Evolutionary conservation across 2,888 invertebrate genomes (phyloP), one percentile per base, ranked within the genome.

Genomic region (Deladenus siricidicola): DNA sequence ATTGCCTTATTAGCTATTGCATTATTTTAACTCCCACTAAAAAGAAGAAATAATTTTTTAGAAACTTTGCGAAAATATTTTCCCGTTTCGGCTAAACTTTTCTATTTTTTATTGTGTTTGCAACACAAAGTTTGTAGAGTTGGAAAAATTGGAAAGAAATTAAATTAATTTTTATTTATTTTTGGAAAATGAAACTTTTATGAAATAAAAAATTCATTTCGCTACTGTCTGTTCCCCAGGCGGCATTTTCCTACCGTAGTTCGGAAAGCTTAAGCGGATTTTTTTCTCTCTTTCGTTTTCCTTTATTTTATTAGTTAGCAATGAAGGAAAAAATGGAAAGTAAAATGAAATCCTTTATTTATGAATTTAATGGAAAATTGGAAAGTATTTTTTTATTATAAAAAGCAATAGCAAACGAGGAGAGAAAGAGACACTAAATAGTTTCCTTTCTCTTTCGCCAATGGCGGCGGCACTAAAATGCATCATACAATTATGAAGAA

Each of bases 91-190:
- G n/a, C n/a, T n/a, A n/a, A n/a, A n/a, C n/a, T n/a, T n/a, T n/a
- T n/a, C n/a, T n/a, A n/a, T n/a, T n/a, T n/a, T n/a, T n/a, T n/a
- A n/a, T n/a, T n/a, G n/a, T n/a, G n/a, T n/a, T n/a, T n/a, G n/a
- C n/a, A n/a, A n/a, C n/a, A n/a, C n/a, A n/a, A 34, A 14, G 6
- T 34, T 10, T 34, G 39, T 34, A 34, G 14, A 34, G 39, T 34
- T 34, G 39, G 39, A 10, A 34, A 34, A 34, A 34, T 34, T 34
- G 39, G 39, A 34, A 34, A 34, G 6, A 50, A 50, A 50, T 50
- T 50, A 26, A 26, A 50, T 50, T 50, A 50, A 50, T 50, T 50
- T 50, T 50, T 50, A 50, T 29, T 28, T 50, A 50, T 50, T 50
- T 50, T 50, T 26, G 26, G 50, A 34, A 34, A 34, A 34, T 34